phyloP scores from a whole-genome alignment of 2,797 vertebrate species.

The Eremophila alpestris region DNA sequence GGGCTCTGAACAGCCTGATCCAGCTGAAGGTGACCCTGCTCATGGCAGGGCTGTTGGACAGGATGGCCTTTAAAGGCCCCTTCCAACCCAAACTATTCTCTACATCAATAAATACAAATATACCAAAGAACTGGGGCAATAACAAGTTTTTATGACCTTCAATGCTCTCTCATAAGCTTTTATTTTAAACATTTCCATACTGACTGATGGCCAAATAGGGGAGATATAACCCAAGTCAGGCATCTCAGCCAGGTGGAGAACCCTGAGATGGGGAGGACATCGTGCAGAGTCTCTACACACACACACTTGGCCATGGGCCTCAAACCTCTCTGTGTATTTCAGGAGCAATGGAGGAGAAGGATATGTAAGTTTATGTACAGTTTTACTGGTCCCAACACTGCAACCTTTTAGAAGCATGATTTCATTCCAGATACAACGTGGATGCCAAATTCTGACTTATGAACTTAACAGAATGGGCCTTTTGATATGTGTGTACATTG shows the following conservation, averaged over 20 bases:
- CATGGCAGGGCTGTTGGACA: not conserved
- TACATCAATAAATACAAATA: not conserved
- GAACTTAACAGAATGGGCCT: not conserved
- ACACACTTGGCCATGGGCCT: not conserved
- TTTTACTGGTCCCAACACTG: not conserved
- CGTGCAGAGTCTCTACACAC: rapidly evolving
- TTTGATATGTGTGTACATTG: not conserved
- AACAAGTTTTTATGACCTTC: not conserved
- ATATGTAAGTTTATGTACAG: rapidly evolving
- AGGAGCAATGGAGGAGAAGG: not conserved
- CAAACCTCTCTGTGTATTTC: not conserved
- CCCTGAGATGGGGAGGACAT: not conserved
- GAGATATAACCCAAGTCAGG: not conserved
- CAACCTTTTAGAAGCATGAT: not conserved
- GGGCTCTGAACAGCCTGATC: not conserved
- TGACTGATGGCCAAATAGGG: not conserved
- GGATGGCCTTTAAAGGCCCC: not conserved
- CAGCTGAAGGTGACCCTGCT: not conserved
- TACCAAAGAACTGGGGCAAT: not conserved
- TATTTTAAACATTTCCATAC: not conserved
- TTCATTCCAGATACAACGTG: not conserved
- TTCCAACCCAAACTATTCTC: not conserved
- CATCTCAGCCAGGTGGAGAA: not conserved
- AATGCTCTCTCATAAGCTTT: not conserved
- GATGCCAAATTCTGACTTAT: not conserved